Conservation (phyloP, 1,140 invertebrate species). For the Meloidogyne chitwoodi region DNA sequence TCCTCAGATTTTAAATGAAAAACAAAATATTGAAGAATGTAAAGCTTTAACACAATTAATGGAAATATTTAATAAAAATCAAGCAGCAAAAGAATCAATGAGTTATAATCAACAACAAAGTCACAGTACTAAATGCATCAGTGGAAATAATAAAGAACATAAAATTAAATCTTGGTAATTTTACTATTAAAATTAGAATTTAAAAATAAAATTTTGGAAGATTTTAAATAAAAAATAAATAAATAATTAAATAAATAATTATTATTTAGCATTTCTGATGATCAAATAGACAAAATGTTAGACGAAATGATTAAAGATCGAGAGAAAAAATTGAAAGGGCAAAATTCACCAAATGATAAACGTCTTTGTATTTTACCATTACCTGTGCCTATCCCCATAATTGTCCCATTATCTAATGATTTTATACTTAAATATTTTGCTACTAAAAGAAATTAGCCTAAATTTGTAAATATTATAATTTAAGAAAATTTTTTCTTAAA, state of each 20-base stretch:
- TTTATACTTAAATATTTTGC: conserved; percentile 8
- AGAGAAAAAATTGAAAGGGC: neutral
- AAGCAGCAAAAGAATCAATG: neutral
- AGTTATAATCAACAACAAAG: neutral
- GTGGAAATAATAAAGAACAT: neutral
- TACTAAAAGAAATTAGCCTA: no score
- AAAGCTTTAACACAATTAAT: neutral
- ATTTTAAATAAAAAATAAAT: no score
- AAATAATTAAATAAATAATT: neutral
- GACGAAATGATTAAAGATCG: neutral
- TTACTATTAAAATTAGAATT: neutral
- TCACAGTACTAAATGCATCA: neutral
- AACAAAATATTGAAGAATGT: neutral
- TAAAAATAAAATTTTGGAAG: no score
- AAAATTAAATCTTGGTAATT: neutral
- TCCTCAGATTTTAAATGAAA: neutral
- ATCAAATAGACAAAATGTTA: neutral
- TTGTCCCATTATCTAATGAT: conserved; percentile 5
- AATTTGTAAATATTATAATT: no score
- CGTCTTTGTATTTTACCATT: conserved; percentile 1
- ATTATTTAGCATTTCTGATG: neutral
- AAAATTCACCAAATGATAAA: neutral
- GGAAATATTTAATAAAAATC: neutral
- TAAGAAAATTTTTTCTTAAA: no score
- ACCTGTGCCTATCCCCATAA: neutral